Percentiles rank a stretch among this genome's conserved stretches.
phyloP scores from a whole-genome alignment of 2,797 vertebrate genomes.

The Bufotes viridis region DNA sequence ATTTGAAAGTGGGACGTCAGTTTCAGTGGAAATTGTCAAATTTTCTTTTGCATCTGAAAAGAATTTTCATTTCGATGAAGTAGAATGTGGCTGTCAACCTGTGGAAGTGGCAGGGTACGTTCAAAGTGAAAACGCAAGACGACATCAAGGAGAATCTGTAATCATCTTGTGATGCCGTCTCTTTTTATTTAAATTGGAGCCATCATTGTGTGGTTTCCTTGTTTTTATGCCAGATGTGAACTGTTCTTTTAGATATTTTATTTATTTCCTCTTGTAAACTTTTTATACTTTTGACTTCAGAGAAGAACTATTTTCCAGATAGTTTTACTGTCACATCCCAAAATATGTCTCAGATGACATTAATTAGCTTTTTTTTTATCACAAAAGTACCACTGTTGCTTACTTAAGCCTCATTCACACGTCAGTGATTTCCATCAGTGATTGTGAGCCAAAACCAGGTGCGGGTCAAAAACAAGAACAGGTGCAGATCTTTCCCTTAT shows the following conservation, averaged over 20 bases:
- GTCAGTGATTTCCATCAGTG: too few species aligned
- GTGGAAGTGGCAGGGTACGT: constrained; percentile 28
- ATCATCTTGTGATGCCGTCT: constrained; percentile 48
- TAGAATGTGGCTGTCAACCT: constrained; percentile 35
- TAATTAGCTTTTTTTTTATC: neutral
- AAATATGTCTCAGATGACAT: neutral
- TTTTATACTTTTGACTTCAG: neutral
- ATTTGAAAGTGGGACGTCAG: constrained; percentile 3
- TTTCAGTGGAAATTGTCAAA: constrained; percentile 2
- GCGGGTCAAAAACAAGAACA: too few species aligned
- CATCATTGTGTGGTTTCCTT: constrained; percentile 11
- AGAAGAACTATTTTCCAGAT: neutral
- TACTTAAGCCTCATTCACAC: too few species aligned
- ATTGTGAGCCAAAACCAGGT: too few species aligned
- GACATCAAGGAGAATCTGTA: constrained; percentile 51
- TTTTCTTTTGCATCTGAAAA: constrained; percentile 49
- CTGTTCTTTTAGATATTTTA: constrained; percentile 8
- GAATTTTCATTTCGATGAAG: constrained; percentile 21
- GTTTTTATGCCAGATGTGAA: constrained; percentile 16
- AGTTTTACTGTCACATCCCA: constrained; percentile 22
- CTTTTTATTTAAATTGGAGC: constrained; percentile 42
- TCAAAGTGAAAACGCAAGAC: constrained; percentile 46
- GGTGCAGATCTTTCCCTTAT: too few species aligned
- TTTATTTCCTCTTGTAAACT: constrained; percentile 19
- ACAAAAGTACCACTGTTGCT: neutral